Evolutionary conservation across 2,888 invertebrate genomes (phyloP), one percentile per base, ranked within the genome.

Genomic region (Chesias legatella): DNA sequence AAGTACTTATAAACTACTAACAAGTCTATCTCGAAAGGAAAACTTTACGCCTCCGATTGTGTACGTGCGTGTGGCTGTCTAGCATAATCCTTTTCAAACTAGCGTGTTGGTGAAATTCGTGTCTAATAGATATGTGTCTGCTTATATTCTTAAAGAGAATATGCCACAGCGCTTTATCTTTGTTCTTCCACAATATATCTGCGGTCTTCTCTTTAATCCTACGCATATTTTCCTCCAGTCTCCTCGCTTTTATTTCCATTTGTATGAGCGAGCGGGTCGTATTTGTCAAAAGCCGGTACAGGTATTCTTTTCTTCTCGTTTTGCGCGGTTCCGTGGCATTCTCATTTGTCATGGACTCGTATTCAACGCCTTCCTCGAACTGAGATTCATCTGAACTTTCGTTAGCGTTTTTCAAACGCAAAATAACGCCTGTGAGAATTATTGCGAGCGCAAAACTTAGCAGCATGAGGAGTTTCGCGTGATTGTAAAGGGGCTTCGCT

Each of bases 191-290:
- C 73, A 89, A 80, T 79, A 89, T 83, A 82, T 88, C 88, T 63
- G 84, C 79, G 67, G 89, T 89, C 73, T 82, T 86, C 75, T 89
- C 89, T 69, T 85, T 88, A 79, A 89, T 89, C 79, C 88, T 80
- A 69, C 88, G 88, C 79, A 89, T 88, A 81, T 89, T 89, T 85
- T 89, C 89, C 71, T 89, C 83, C 58, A 89, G 80, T 76, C 89
- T 71, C 73, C 89, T 79, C 48, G 89, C 89, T 77, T 89, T 88
- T 81, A 89, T 89, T 81, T 89, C 89, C 89, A 89, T 89, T 77
- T 88, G 88, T 84, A 89, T 89, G 73, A 89, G 86, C 50, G 88
- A 88, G 60, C 88, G 88, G 61, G 88, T 89, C 62, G 88, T 88
- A 80, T 89, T 89, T 76, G 88, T 88, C 76, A 89, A 73, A 62